phyloP scores from a whole-genome alignment of 2,113 vertebrate genomes.

The Mormyrus lacerda region DNA sequence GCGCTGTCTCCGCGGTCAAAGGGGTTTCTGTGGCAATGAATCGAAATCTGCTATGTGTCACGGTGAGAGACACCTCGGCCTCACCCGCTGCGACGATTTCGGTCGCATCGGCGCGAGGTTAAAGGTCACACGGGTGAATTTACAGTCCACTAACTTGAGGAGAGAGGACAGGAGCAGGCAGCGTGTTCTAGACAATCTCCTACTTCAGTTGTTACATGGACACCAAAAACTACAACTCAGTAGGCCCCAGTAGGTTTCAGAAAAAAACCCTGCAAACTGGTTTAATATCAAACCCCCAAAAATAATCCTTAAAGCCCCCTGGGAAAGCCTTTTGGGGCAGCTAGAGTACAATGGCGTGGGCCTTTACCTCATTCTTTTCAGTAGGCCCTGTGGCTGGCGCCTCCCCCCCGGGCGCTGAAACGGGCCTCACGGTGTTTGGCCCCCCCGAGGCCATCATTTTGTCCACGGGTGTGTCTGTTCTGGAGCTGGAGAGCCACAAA shows the following conservation, averaged over 20 bases:
- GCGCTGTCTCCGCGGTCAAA: background rate
- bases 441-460: constrained; percentile 65
- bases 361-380: constrained; percentile 84
- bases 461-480: constrained; percentile 88
- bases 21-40: background rate
- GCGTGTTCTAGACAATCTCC: background rate
- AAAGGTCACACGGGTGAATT: background rate
- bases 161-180: background rate
- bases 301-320: background rate
- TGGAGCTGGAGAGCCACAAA: constrained; percentile 46
- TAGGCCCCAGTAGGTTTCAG: background rate
- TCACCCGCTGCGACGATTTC: background rate
- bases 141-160: background rate
- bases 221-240: background rate
- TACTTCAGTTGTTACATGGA: background rate
- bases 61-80: background rate
- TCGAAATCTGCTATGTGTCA: background rate
- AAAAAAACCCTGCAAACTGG: background rate
- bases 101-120: background rate
- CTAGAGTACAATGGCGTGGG: background rate
- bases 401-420: constrained; percentile 72
- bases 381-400: constrained; percentile 48
- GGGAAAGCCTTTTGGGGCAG: background rate
- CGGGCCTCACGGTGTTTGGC: constrained; percentile 59
- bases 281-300: background rate